Evolutionary conservation across 2,888 invertebrate genomes (phyloP).

Genomic region (Drosophila pullipes): DNA sequence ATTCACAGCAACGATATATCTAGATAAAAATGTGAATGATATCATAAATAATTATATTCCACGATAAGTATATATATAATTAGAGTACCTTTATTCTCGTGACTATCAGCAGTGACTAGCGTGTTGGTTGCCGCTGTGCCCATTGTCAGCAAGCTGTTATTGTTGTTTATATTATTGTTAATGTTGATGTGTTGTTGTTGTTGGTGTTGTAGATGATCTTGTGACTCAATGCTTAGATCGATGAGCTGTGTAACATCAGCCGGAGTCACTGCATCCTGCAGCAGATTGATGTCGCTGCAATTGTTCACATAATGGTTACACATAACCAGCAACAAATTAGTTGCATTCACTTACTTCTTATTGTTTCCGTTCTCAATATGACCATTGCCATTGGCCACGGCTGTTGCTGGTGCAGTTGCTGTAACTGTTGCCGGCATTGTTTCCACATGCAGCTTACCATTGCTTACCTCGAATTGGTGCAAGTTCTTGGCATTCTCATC

Average conservation of each 20-base stretch:
- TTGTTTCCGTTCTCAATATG: slow-evolving; percentile 85
- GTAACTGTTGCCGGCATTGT: slow-evolving; percentile 26
- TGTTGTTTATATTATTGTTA: slow-evolving; percentile 80
- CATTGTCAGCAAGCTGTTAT: slow-evolving; percentile 84
- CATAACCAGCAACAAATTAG: background rate
- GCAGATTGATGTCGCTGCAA: slow-evolving; percentile 84
- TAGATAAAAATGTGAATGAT: slow-evolving; percentile 16
- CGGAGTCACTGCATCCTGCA: slow-evolving; percentile 82
- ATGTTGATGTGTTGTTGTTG: slow-evolving; percentile 77
- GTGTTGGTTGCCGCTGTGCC: slow-evolving; percentile 82
- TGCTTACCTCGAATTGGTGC: slow-evolving; percentile 83
- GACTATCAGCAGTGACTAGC: slow-evolving; percentile 86
- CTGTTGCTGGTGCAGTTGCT: slow-evolving; percentile 14
- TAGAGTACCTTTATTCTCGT: slow-evolving; percentile 84
- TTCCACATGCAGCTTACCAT: slow-evolving; percentile 82
- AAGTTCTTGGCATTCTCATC: slow-evolving; percentile 84
- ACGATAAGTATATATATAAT: background rate
- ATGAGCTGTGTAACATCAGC: slow-evolving; percentile 84
- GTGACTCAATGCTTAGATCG: slow-evolving; percentile 85
- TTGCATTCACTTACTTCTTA: slow-evolving; percentile 82
- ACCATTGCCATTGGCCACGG: slow-evolving; percentile 85
- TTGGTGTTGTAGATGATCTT: slow-evolving; percentile 77
- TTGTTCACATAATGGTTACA: slow-evolving; percentile 2
- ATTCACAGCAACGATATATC: slow-evolving; percentile 85
- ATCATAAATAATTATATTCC: background rate